These are phyloP conservation scores for Ecdyonurus torrentis DNA, from an alignment of 2,888 invertebrate species.

Conservation along the genomic window DNA sequence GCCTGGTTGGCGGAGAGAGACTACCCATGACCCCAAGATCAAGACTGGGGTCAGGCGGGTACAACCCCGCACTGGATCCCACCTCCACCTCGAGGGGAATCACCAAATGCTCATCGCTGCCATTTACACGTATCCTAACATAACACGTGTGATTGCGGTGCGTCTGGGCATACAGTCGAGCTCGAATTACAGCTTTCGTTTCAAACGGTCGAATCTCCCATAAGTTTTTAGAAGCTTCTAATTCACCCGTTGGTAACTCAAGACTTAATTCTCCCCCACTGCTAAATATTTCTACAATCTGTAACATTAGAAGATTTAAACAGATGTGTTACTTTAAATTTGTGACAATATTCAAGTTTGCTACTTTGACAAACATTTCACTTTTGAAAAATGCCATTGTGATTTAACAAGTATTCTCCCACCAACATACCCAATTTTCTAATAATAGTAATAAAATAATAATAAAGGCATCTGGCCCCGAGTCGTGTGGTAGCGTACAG, in stretches of 20 bases:
- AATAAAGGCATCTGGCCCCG: too few species aligned
- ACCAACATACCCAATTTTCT: too few species aligned
- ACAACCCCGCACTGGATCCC: slow-evolving; percentile 46
- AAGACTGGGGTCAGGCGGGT: slow-evolving; percentile 55
- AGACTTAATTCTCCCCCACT: slow-evolving; percentile 82
- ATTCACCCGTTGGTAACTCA: slow-evolving; percentile 62
- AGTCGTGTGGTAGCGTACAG: too few species aligned
- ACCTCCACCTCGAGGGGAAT: slow-evolving; percentile 77
- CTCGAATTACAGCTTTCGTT: slow-evolving; percentile 72
- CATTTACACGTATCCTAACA: slow-evolving; percentile 57
- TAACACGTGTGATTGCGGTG: slow-evolving; percentile 75
- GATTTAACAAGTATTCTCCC: too few species aligned
- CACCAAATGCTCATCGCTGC: slow-evolving; percentile 48
- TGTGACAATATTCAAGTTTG: too few species aligned
- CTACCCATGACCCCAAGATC: slow-evolving; percentile 72
- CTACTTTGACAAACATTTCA: too few species aligned
- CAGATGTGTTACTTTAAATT: too few species aligned
- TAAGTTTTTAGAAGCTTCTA: slow-evolving; percentile 60
- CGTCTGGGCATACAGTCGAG: slow-evolving; percentile 57
- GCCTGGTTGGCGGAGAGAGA: slow-evolving; percentile 41
- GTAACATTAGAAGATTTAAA: too few species aligned
- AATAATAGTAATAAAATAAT: too few species aligned
- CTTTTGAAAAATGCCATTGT: too few species aligned
- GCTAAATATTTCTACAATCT: slow-evolving; percentile 66
- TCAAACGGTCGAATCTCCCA: slow-evolving; percentile 87